Evolutionary conservation across 2,888 invertebrate genomes (phyloP).

Genomic region (Sisyra terminalis): DNA sequence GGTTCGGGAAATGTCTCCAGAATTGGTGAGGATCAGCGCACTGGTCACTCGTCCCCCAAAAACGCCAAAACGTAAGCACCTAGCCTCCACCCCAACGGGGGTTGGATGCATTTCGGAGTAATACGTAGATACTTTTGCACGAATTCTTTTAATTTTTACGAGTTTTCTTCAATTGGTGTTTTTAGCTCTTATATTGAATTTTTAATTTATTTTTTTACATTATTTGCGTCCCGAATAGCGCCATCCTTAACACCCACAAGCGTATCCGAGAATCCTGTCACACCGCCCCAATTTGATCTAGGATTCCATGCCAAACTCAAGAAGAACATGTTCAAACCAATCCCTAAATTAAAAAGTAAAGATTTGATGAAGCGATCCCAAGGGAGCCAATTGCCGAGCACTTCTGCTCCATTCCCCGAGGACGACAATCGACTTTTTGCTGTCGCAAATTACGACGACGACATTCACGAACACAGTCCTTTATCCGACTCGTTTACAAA

Average conservation of each 20-base stretch:
- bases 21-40: conserved; percentile 69
- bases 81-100: too few species aligned
- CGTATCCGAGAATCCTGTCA: neutral
- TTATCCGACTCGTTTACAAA: too few species aligned
- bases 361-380: conserved; percentile 19
- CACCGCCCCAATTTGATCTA: neutral
- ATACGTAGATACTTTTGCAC: too few species aligned
- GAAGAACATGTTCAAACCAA: conserved; percentile 24
- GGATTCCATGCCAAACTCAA: conserved; percentile 18
- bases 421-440: neutral
- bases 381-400: conserved; percentile 11
- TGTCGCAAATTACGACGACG: neutral
- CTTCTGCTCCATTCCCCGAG: neutral
- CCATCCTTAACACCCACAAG: neutral
- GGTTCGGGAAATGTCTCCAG: conserved; percentile 54
- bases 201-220: neutral
- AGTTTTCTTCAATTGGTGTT: neutral
- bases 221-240: neutral
- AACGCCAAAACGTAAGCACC: conserved; percentile 15
- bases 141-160: too few species aligned
- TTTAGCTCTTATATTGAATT: neutral
- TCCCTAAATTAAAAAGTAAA: conserved; percentile 23
- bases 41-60: conserved; percentile 69
- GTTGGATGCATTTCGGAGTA: too few species aligned
- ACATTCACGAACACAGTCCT: neutral